phyloP scores from a whole-genome alignment of 2,113 vertebrate genomes.

The Alosa alosa region DNA sequence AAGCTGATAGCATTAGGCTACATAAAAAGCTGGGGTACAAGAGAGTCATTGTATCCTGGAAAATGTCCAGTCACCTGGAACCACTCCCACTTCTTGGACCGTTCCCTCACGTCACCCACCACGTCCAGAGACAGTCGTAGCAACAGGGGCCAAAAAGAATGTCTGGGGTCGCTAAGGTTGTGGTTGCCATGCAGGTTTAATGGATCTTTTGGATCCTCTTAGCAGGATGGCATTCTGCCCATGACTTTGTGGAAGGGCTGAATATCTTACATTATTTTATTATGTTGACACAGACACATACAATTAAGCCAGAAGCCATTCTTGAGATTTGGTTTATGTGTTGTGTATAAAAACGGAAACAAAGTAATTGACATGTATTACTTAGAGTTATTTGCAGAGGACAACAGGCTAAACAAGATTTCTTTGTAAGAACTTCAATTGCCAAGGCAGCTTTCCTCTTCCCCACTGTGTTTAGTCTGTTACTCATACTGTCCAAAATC shows the following conservation, averaged over 20 bases:
- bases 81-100: neutral
- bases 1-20: neutral
- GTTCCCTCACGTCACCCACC: neutral
- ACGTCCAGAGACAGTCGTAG: neutral
- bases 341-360: neutral
- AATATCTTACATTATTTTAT: neutral
- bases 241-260: conserved; percentile 8
- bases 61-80: conserved; percentile 11
- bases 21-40: neutral
- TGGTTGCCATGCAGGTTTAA: conserved; percentile 1
- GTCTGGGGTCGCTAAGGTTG: neutral
- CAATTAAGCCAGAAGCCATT: neutral
- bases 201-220: conserved; percentile 2
- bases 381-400: neutral
- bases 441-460: neutral
- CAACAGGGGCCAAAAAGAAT: neutral
- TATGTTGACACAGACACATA: conserved; percentile 5
- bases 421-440: neutral
- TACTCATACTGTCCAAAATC: no score
- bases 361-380: neutral
- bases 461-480: neutral
- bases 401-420: neutral
- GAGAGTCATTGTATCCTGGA: conserved; percentile 8
- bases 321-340: neutral
- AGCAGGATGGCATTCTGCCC: conserved; percentile 1